Base-by-base conservation (phyloP, 1,140 invertebrate species). In the Myzus persicae region DNA sequence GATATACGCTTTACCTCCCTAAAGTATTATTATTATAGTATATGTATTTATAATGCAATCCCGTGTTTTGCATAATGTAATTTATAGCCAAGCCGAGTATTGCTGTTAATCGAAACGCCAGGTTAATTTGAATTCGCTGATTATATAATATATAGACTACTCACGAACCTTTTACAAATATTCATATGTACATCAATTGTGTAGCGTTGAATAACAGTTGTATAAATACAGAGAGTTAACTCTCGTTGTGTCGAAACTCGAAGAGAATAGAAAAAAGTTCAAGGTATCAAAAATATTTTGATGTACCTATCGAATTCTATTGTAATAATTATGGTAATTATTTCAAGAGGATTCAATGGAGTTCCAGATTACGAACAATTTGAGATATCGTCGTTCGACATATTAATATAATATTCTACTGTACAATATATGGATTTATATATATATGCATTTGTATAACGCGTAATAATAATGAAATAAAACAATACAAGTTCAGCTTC, bases 91-190 rank as follows among this genome's bases (percentile, higher is more conserved):
- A 90, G 54, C 18, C 51, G 22, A 67, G 18, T 36, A 42, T 90
- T 54, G 36, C 54, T 18, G 54, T 67, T 90, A 90, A 90, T 90
- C 38, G 89, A 90, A 40, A 90, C 38, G 36, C 54, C 24, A 36
- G 38, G 90, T 91, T 91, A 91, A 91, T 91, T 91, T 91, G 40
- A 76, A 91, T 91, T 91, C 54, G 14, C 26, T 26, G 40, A 51
- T 51, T 51, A 51, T 89, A 76, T 76, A 85, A 8, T 48, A 48
- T 48, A 59, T 59, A 85, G 20, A 82, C 81, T 85, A 82, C 81
- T 85, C 2, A 5, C 31, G 26, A 85, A 42, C 40, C 26, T 42
- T 85, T 85, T 44, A 85, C 26, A 20, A 44, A 89, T n/a, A n/a
- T 38, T 51, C 6, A 36, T 36, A 36, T 89, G 59, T 38, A 90